A percentile compares a stretch with the other conserved stretches of the same genome.
Conservation (phyloP, 1,140 invertebrate genomes). For the Macrobrachium nipponense region DNA sequence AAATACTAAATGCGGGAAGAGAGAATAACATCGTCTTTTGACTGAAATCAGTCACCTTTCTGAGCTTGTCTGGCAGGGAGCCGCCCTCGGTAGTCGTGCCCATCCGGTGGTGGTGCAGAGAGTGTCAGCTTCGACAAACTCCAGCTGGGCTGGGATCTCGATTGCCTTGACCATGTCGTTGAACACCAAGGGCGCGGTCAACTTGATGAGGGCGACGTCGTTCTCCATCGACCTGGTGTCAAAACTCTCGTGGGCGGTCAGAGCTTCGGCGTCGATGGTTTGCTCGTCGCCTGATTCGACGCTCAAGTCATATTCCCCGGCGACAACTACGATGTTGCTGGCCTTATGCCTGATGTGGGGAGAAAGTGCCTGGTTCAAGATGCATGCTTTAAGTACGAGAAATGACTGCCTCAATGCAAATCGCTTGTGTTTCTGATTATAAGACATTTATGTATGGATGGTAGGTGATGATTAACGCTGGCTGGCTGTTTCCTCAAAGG, state of each 20-base stretch:
- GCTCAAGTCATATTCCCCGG: slow-evolving; percentile 15
- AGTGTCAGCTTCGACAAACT: background rate
- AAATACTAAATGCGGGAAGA: background rate
- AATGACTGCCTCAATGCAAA: too few species aligned
- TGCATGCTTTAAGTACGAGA: background rate
- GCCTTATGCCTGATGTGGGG: background rate
- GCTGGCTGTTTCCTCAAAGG: too few species aligned
- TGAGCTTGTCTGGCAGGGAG: background rate
- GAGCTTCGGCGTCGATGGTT: background rate
- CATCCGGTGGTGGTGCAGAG: slow-evolving; percentile 12
- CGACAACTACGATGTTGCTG: background rate
- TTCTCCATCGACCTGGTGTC: slow-evolving; percentile 17
- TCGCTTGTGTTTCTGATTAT: background rate
- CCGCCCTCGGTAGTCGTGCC: slow-evolving; percentile 20
- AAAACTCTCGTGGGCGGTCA: slow-evolving; percentile 21
- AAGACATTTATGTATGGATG: background rate
- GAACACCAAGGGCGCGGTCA: background rate
- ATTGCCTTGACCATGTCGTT: slow-evolving; percentile 15
- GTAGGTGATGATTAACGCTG: too few species aligned
- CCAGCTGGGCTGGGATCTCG: slow-evolving; percentile 19
- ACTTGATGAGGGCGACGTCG: slow-evolving; percentile 21
- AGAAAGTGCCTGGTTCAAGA: background rate
- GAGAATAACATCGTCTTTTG: too few species aligned
- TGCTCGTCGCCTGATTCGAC: slow-evolving; percentile 22
- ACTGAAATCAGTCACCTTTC: slow-evolving; percentile 2